Evolutionary conservation across 2,888 invertebrate genomes (phyloP).

Genomic region (Griposia aprilina): DNA sequence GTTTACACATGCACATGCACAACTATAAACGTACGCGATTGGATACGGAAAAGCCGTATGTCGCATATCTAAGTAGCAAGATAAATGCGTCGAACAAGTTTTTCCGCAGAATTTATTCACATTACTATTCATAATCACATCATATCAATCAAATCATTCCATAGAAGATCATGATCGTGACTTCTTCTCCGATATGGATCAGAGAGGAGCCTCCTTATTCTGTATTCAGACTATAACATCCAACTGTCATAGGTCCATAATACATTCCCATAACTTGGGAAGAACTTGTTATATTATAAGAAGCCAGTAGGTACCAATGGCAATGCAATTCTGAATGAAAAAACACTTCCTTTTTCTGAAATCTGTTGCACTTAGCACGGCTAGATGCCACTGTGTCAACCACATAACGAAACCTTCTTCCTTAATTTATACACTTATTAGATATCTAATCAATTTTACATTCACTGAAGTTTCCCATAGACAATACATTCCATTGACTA

Average conservation of each 20-base stretch:
- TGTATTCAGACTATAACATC: slow-evolving; percentile 10
- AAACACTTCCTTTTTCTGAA: neutral
- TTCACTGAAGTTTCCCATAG: neutral
- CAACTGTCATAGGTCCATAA: slow-evolving; percentile 6
- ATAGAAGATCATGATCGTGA: neutral
- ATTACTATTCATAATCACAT: slow-evolving; percentile 37
- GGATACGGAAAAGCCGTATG: slow-evolving; percentile 31
- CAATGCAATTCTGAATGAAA: neutral
- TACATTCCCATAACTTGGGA: neutral
- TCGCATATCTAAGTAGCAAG: slow-evolving; percentile 27
- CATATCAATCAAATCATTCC: slow-evolving; percentile 10
- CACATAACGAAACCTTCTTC: neutral
- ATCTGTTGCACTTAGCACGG: neutral
- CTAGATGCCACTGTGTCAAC: neutral
- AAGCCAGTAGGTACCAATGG: neutral
- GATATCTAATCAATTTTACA: neutral
- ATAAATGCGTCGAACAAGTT: slow-evolving; percentile 9
- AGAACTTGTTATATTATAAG: neutral
- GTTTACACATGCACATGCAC: slow-evolving; percentile 8
- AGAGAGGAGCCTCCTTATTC: slow-evolving; percentile 7
- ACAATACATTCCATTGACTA: neutral
- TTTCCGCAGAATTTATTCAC: slow-evolving; percentile 12
- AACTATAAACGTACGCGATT: slow-evolving; percentile 12
- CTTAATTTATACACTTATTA: neutral
- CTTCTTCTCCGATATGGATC: neutral